Conservation (phyloP, 2,888 invertebrate species). For the Parthenolecanium corni region DNA sequence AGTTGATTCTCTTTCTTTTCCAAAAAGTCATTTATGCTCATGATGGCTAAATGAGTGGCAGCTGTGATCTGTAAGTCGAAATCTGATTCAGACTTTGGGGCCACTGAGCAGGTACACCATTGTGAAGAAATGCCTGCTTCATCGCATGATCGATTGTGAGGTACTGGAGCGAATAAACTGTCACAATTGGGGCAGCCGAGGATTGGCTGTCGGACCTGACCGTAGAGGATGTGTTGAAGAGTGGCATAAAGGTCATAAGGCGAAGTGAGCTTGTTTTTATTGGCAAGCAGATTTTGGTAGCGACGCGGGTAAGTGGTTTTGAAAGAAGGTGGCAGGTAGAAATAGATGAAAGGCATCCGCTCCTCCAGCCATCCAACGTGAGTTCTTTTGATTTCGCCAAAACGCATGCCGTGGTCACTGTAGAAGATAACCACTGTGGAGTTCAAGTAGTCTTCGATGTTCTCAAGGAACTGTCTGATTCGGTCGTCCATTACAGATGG, state of each 20-base stretch:
- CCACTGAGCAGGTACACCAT: slow-evolving; percentile 57
- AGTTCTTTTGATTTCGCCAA: slow-evolving; percentile 56
- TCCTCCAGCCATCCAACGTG: slow-evolving; percentile 66
- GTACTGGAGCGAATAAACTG: slow-evolving; percentile 50
- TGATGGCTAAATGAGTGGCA: slow-evolving; percentile 30
- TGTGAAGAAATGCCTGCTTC: slow-evolving; percentile 56
- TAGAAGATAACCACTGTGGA: slow-evolving; percentile 59
- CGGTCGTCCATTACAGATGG: slow-evolving; percentile 51
- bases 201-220: slow-evolving; percentile 32
- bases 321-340: slow-evolving; percentile 54
- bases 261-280: slow-evolving; percentile 55
- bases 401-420: slow-evolving; percentile 69
- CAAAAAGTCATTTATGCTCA: slow-evolving; percentile 25
- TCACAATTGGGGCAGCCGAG: slow-evolving; percentile 49
- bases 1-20: slow-evolving; percentile 26
- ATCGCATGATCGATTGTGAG: slow-evolving; percentile 51
- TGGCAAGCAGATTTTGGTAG: slow-evolving; percentile 46
- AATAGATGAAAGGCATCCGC: slow-evolving; percentile 58
- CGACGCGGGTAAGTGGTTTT: slow-evolving; percentile 45
- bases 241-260: slow-evolving; percentile 68
- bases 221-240: slow-evolving; percentile 49
- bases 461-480: slow-evolving; percentile 41
- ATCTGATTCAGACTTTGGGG: slow-evolving; percentile 35
- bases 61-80: slow-evolving; percentile 30
- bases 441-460: slow-evolving; percentile 47